Evolutionary conservation across 2,888 invertebrate species (phyloP), one percentile per base, ranked within the genome.

Genomic region (Tetranychus piercei): DNA sequence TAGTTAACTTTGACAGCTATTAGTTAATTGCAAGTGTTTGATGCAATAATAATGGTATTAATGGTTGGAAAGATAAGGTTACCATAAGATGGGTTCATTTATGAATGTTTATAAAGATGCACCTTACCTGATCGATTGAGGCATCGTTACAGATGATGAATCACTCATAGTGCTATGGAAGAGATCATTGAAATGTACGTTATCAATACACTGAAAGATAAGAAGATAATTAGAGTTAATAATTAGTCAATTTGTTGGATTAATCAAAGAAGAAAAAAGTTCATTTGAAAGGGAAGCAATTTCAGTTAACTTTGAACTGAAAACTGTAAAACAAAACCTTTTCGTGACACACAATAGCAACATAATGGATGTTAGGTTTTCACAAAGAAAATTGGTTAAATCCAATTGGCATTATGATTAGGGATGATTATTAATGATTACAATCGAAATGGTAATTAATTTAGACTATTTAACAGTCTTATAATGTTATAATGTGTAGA

Each of bases 171-270:
- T 85, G 44, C 89, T 89, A 76, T 90, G 88, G 73, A 92, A 86
- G 77, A 93, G 85, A 80, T 92, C 92, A 78, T 91, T 91, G 81
- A 92, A 89, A 78, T 92, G 92, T 0, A 93, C 90, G 81, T 92
- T 92, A 83, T 93, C 93, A 87, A 94, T 89, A 82, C 93, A 94
- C 86, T 87, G 44, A 43, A 8, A 23, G 43, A 23, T 18, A 23
- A 22, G 6, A 11, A 69, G 55, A 55, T 18, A 69, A 22, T 11
- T 18, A 69, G 69, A 20, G 20, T 18, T 20, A 22, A 69, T 11
- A 1, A 34, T 69, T 69, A 11, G 8, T 69, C n/a, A 20, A 23
- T 20, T 69, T 11, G 20, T 18, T 66, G 18, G n/a, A 11, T 20
- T 66, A 1, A 66, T 18, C 6, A 66, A 65, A 11, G 20, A 11